Base-by-base conservation (phyloP, 2,888 invertebrate genomes). In the Marasmarcha lunaedactyla region DNA sequence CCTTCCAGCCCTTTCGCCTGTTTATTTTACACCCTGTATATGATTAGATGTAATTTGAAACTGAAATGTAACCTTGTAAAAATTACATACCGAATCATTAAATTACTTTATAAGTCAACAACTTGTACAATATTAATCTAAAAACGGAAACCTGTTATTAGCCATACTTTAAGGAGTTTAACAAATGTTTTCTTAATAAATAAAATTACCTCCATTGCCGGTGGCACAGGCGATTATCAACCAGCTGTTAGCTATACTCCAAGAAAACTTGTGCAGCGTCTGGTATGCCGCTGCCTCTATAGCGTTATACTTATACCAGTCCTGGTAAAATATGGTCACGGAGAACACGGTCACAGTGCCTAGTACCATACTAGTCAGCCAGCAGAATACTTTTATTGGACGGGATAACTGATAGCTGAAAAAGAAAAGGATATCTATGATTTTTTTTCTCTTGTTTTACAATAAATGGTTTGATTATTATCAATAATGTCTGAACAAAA, bases 231-330 rank as follows among this genome's bases (percentile, higher is more conserved):
- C 87, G 39, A 90, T 67, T 2, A 90, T 77, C 2, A 88, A 55
- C 91, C 91, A 91, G 2, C 88, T 88, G 35, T 88, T 86, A 0
- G 87, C 86, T 2, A 89, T 69, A 48, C 88, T 87, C 91, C 91
- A 92, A 0, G 88, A 87, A 2, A 89, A 68, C 51, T 89, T 85
- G 55, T 90, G 89, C 5, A 90, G 59, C 0, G 88, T 85, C 3
- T 89, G 85, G 54, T 90, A 92, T 0, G 87, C 62, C 1, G 89
- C 87, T 1, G 90, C 86, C 51, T 88, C 89, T 0, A 88, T 53
- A 1, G 68, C 63, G 36, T 83, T 86, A 51, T 85, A 88, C 14
- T 85, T 67, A 51, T 86, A 85, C 59, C 85, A 81, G n/a, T 85
- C 83, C 40, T 86, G 79, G 52, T 89, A 90, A 65, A 91, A 91